Conservation (phyloP, 92 coral and sea anemone species). For the Pocillopora meandrina region DNA sequence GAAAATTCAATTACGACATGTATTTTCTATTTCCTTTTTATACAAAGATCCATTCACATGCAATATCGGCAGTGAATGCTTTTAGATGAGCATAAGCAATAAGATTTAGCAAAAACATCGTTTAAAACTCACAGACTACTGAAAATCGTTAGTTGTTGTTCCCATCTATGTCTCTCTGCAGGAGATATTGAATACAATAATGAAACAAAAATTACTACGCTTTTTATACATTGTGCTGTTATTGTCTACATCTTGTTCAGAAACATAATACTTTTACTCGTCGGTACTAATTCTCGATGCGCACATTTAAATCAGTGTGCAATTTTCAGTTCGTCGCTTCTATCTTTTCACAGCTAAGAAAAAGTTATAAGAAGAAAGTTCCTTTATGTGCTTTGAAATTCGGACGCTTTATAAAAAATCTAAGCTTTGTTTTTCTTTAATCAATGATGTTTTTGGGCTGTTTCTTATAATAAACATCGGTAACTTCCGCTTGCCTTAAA, state of each 20-base stretch:
- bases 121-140: not conserved
- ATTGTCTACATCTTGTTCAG: not conserved
- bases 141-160: not conserved
- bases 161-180: not conserved
- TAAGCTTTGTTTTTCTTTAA: not conserved
- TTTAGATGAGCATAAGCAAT: not conserved
- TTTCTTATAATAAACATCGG: not conserved
- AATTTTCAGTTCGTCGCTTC: not conserved
- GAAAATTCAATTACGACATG: not conserved
- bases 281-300: not conserved
- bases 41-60: not conserved
- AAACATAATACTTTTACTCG: not conserved
- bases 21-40: not conserved
- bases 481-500: not conserved
- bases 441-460: slow-evolving; percentile 9
- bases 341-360: not conserved
- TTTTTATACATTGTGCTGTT: not conserved
- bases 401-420: not conserved
- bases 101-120: not conserved
- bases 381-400: not conserved
- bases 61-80: not conserved
- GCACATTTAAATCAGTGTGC: not conserved
- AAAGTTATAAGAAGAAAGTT: not conserved
- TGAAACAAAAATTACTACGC: not conserved
- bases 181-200: slow-evolving; percentile 12